Base-by-base conservation (phyloP, 2,113 vertebrate species). In the Actinemys pallida region DNA sequence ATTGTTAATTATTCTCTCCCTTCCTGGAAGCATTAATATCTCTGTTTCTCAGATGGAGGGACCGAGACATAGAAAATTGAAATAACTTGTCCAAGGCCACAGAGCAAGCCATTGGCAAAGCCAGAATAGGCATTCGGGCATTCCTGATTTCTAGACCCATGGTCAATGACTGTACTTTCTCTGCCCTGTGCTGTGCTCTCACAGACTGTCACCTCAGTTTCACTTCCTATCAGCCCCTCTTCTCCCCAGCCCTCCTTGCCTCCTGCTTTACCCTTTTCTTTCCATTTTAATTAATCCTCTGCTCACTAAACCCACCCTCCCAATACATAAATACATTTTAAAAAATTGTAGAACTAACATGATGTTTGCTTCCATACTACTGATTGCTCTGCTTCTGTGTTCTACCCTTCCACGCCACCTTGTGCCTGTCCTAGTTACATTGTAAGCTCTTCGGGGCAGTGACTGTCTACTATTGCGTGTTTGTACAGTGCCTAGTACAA, bases 81-180 rank as follows among this genome's bases (percentile, higher is more conserved):
- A 0, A 35, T 52, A 0, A 83, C 42, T 81, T 91, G 22, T 50
- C 25, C 83, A 87, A 91, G 81, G 49, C 31, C 88, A 57, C 19
- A 91, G 89, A 96, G 88, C 10, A 72, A 20, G n/a, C 84, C n/a
- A 91, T 39, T 78, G 50, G 19, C 39, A n/a, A 90, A 84, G 39
- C 78, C 52, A 93, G 81, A 90, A 86, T 79, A 27, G 89, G 54
- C 54, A 86, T 54, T 47, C 0, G 1, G 29, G 83, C 52, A 24
- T 79, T 93, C 35, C 47, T 83, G 84, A 83, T 35, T 88, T 88
- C 81, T 39, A 35, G 85, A 85, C 39, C 83, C 39, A n/a, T 42
- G 19, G 72, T 24, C 57, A 84, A 59, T 83, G 89, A 31, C 57
- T 59, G 27, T 29, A 59, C 27, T 59, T 31, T 31, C 27, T 31